Conservation (phyloP, 1,140 invertebrate species). For the Steinernema khuongi region DNA sequence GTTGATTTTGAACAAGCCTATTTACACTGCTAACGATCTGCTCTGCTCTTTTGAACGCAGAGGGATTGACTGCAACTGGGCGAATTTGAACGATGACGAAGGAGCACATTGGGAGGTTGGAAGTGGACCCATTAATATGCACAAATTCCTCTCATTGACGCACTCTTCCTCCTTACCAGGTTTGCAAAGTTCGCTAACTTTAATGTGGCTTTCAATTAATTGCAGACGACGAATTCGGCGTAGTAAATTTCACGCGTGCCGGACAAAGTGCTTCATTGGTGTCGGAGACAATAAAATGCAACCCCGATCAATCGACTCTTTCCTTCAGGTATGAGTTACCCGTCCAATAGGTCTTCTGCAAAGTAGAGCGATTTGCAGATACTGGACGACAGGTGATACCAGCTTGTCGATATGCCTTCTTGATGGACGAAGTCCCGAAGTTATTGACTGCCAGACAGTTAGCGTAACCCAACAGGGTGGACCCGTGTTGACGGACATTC, state of each 20-base stretch:
- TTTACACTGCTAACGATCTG: conserved; percentile 42
- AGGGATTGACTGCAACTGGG: conserved; percentile 48
- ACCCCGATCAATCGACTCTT: conserved; percentile 35
- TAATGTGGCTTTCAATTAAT: conserved; percentile 28
- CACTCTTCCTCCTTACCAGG: conserved; percentile 24
- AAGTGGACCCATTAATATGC: conserved; percentile 45
- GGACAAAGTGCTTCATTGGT: conserved; percentile 40
- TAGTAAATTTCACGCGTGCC: conserved; percentile 39
- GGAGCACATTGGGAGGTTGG: conserved; percentile 49
- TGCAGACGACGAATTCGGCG: conserved; percentile 47
- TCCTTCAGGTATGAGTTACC: conserved; percentile 24
- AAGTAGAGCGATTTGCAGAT: background rate
- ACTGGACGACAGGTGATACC: conserved; percentile 47
- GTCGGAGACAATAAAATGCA: conserved; percentile 52
- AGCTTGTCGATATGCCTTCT: conserved; percentile 42
- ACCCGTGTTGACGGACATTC: conserved; percentile 29
- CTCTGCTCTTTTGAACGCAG: conserved; percentile 49
- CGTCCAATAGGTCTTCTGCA: background rate
- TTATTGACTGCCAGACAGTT: conserved; percentile 44
- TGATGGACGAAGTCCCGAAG: conserved; percentile 35
- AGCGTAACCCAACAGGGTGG: background rate
- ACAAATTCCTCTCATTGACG: conserved; percentile 48
- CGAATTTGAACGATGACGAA: conserved; percentile 44
- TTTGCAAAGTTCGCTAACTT: conserved; percentile 27
- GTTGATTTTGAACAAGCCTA: conserved; percentile 7